Evolutionary conservation across 2,888 invertebrate genomes (phyloP).

Genomic region (Hemistola chrysoprasaria): DNA sequence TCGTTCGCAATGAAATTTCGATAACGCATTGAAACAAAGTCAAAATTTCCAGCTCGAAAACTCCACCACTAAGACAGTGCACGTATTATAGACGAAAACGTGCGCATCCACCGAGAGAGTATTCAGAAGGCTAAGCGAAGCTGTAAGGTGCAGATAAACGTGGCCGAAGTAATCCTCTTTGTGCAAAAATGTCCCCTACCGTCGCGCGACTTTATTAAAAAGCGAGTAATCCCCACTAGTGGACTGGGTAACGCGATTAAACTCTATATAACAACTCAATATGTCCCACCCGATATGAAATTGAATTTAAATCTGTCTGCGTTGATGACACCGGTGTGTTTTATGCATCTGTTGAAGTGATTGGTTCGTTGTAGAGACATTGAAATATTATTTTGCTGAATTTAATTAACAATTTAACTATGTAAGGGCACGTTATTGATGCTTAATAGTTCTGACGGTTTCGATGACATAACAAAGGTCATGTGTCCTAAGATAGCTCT

Average conservation of each 20-base stretch:
- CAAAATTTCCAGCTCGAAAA: background rate
- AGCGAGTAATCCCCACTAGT: conserved; percentile 78
- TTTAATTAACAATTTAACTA: background rate
- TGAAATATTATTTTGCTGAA: background rate
- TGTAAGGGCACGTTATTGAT: no score
- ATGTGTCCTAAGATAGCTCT: no score
- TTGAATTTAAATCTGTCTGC: conserved; percentile 71
- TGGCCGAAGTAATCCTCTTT: conserved; percentile 78
- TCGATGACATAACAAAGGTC: no score
- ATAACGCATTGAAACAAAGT: no score
- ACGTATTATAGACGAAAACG: conserved; percentile 45
- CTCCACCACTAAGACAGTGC: conserved; percentile 8
- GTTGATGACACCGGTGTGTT: conserved; percentile 48
- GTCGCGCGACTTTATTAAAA: conserved; percentile 77
- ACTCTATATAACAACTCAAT: conserved; percentile 75
- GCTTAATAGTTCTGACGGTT: no score
- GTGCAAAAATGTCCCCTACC: conserved; percentile 77
- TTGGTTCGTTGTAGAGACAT: conserved; percentile 1
- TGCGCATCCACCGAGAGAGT: conserved; percentile 63
- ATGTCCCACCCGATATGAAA: conserved; percentile 69
- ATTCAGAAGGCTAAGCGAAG: conserved; percentile 74
- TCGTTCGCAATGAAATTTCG: no score
- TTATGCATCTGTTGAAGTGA: conserved; percentile 30
- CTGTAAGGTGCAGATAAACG: conserved; percentile 82
- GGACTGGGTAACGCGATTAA: conserved; percentile 80